Percentiles rank a stretch among this genome's conserved stretches.
Conservation (phyloP, 2,888 invertebrate species). For the Mayetiola destructor region DNA sequence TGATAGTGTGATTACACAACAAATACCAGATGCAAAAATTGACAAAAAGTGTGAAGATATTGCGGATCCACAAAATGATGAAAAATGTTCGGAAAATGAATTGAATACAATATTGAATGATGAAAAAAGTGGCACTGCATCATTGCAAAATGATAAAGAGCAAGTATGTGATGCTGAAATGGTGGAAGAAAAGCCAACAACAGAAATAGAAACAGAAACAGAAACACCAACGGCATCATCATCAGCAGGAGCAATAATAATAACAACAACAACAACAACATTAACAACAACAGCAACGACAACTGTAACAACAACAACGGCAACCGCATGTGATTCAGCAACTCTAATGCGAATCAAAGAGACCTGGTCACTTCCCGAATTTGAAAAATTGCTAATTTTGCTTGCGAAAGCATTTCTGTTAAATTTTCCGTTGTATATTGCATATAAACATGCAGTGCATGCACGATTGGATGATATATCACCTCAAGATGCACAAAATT, state of each 20-base stretch:
- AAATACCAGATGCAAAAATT: constrained; percentile 20
- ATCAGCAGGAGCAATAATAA: neutral
- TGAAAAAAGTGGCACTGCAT: no score
- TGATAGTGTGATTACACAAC: no score
- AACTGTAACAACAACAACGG: neutral
- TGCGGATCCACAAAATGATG: constrained; percentile 11
- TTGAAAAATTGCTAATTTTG: constrained; percentile 75
- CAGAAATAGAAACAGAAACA: neutral
- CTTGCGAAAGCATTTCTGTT: constrained; percentile 78
- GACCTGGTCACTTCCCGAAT: constrained; percentile 64
- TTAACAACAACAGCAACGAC: constrained; percentile 17
- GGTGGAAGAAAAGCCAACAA: neutral
- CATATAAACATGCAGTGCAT: constrained; percentile 71
- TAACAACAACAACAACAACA: constrained; percentile 17
- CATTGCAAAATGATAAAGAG: no score
- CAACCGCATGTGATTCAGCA: neutral
- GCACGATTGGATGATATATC: constrained; percentile 68
- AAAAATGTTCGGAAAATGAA: no score
- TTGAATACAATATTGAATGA: no score
- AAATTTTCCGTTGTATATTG: constrained; percentile 78
- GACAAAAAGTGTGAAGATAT: constrained; percentile 17
- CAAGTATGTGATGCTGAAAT: neutral
- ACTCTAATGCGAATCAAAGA: constrained; percentile 26
- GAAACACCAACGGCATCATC: no score
- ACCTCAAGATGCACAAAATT: constrained; percentile 62